Evolutionary conservation across 2,113 vertebrate genomes (phyloP), one percentile per base, ranked within the genome.

Genomic region (Acinonyx jubatus): DNA sequence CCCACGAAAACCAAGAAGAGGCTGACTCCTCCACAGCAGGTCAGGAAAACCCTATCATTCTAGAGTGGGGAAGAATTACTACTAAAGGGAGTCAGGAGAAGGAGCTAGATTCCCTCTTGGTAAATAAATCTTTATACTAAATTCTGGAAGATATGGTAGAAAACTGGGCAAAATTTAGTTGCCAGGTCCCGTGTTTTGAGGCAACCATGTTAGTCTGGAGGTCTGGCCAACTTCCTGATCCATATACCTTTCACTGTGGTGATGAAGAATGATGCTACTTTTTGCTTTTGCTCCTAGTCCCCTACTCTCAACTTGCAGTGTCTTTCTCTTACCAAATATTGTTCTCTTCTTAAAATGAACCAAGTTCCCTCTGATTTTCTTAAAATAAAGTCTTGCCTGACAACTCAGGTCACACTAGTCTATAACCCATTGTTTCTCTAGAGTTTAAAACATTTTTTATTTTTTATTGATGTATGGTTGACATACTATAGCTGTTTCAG

Each of bases 91-190:
- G 8, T 23, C n/a, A 73, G 31, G 27, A 95, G 76, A 31, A 95
- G 16, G 33, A 76, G 45, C 33, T 33, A 86, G 80, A 69, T 25
- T 78, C 13, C 29, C 25, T 94, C 25, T 90, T 50, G 38, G 21
- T 65, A n/a, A 93, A 89, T 6, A 80, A 89, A 71, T 63, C 55
- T 90, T 95, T 89, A 73, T 11, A 79, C 19, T 80, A 84, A 74
- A 94, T 91, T 96, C n/a, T 93, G 13, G 27, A 93, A 95, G 73
- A 85, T 48, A 15, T 10, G 48, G 80, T 29, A 63, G 88, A 92
- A 95, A 98, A 95, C 14, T 48, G 65, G 31, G 33, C 50, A 68
- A 89, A 93, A 84, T 89, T 80, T 84, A 91, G 52, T 25, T 92
- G 52, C 15, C 27, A 87, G 18, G 3, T 89, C 13, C 52, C 29